A percentile compares a stretch with the other conserved stretches of the same genome.
Evolutionary conservation across 2,113 vertebrate genomes (phyloP).

Genomic region (Tupaia tana): DNA sequence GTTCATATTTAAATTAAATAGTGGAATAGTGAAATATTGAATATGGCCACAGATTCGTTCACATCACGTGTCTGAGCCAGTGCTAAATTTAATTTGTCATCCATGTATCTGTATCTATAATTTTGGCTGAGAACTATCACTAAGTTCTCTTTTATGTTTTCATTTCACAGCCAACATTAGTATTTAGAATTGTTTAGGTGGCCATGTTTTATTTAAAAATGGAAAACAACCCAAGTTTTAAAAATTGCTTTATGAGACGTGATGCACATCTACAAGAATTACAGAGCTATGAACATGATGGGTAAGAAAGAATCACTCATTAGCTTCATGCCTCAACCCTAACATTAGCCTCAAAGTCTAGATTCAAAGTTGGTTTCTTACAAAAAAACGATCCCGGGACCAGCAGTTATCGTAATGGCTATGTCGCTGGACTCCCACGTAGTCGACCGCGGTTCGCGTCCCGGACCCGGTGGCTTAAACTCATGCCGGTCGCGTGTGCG

Average conservation of each 20-base stretch:
- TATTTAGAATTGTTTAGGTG: neutral
- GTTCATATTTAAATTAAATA: neutral
- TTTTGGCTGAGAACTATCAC: neutral
- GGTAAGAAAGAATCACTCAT: neutral
- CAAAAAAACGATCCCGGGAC: too few species aligned
- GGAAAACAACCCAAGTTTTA: neutral
- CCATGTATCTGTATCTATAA: neutral
- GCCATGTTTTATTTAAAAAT: neutral
- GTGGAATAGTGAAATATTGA: neutral
- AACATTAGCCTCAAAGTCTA: slow-evolving; percentile 11
- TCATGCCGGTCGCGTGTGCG: too few species aligned
- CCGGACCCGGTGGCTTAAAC: too few species aligned
- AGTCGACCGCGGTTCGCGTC: too few species aligned
- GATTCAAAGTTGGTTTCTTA: neutral
- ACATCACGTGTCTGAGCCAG: neutral
- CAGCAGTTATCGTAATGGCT: too few species aligned
- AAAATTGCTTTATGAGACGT: neutral
- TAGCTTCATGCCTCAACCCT: neutral
- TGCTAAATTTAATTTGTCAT: neutral
- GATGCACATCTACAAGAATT: neutral
- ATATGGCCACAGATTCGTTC: neutral
- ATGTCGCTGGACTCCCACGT: too few species aligned
- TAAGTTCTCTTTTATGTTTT: neutral
- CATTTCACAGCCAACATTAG: neutral
- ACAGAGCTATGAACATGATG: neutral